Evolutionary conservation across 2,888 invertebrate species (phyloP).

Genomic region (Synanthedon myopaeformis): DNA sequence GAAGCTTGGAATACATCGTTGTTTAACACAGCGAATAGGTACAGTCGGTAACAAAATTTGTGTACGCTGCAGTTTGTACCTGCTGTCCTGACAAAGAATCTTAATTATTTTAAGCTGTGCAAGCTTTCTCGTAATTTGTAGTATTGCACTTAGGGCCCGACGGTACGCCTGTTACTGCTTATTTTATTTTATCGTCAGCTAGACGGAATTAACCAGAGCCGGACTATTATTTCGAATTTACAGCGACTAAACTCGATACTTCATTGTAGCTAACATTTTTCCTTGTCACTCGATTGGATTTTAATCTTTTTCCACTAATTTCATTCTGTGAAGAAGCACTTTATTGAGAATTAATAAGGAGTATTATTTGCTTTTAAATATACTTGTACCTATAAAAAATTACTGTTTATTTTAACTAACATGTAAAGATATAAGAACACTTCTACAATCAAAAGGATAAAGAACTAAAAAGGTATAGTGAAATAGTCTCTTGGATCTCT

Average conservation of each 20-base stretch:
- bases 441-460: no score
- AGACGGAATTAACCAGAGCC: constrained; percentile 10
- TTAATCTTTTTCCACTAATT: not conserved
- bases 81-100: constrained; percentile 50
- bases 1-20: no score
- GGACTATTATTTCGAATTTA: constrained; percentile 47
- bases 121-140: constrained; percentile 51
- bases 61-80: constrained; percentile 8
- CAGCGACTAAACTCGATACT: no score
- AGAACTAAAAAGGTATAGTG: no score
- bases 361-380: no score
- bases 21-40: not conserved
- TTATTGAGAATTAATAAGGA: no score
- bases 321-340: not conserved
- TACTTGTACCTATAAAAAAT: no score
- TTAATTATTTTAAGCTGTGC: constrained; percentile 64
- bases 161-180: constrained; percentile 25
- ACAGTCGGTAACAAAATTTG: not conserved
- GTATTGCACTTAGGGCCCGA: constrained; percentile 13
- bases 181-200: constrained; percentile 61
- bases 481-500: no score
- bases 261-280: not conserved
- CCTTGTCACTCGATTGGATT: not conserved
- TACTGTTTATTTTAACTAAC: no score
- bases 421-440: no score